Conservation (phyloP, 2,113 vertebrate genomes). For the Odontophorus gujanensis region DNA sequence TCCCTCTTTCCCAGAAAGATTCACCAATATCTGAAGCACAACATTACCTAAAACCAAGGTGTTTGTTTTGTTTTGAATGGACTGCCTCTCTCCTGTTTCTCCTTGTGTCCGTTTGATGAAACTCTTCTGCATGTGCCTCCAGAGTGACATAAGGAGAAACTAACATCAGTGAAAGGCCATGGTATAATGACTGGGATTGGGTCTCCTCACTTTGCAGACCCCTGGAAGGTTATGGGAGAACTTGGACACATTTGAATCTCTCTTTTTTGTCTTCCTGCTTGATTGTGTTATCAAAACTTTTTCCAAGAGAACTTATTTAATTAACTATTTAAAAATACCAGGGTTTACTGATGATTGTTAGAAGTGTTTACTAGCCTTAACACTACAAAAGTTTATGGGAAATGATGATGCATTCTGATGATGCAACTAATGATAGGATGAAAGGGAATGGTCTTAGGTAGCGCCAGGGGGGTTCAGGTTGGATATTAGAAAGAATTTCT, state of each 20-base stretch:
- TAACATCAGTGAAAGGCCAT: rapidly evolving
- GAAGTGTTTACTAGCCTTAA: conserved; percentile 6
- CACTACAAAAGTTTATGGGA: neutral
- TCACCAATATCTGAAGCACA: neutral
- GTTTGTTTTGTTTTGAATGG: neutral
- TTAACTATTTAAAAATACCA: neutral
- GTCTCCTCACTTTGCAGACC: neutral
- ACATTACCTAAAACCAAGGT: neutral
- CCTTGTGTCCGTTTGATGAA: neutral
- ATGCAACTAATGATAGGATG: too few relatives aligned
- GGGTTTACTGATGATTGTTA: neutral
- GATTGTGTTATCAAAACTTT: neutral
- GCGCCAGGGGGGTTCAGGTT: too few relatives aligned
- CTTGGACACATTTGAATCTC: neutral
- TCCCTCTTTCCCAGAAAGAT: neutral
- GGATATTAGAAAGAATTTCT: too few relatives aligned
- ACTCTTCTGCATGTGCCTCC: neutral
- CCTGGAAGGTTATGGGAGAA: neutral
- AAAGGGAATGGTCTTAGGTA: too few relatives aligned
- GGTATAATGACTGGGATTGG: neutral
- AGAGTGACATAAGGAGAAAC: neutral
- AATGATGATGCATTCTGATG: neutral
- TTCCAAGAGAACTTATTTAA: neutral
- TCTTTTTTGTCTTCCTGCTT: neutral
- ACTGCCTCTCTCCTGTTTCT: neutral